phyloP scores from a whole-genome alignment of 2,797 vertebrate genomes.

The Pantherophis vulpinus region DNA sequence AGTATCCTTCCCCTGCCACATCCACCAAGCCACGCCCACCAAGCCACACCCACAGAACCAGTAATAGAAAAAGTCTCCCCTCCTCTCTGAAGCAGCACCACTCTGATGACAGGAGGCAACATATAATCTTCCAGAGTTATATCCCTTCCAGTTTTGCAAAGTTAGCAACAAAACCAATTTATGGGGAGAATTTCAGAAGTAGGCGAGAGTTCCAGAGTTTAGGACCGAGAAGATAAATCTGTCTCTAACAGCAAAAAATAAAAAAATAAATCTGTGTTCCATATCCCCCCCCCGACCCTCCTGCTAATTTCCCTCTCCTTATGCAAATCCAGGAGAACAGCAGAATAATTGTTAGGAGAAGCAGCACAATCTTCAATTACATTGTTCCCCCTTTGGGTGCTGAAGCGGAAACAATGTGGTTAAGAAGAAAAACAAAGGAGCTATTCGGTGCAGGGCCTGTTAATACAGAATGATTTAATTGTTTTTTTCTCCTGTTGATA shows the following conservation, averaged over 20 bases:
- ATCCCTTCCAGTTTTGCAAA: not conserved
- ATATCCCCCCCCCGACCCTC: fast-evolving
- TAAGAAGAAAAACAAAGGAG: not conserved
- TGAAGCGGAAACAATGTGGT: not conserved
- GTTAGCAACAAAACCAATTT: not conserved
- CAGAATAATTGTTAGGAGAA: not conserved
- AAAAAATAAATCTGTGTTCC: not conserved
- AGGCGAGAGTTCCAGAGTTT: not conserved
- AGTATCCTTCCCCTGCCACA: too few relatives aligned
- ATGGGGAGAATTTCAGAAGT: not conserved
- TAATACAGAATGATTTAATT: not conserved
- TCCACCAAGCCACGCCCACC: too few relatives aligned
- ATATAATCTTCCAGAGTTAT: not conserved
- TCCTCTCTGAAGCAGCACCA: not conserved
- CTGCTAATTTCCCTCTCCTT: not conserved
- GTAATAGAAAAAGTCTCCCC: not conserved
- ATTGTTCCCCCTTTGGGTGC: not conserved
- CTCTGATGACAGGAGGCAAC: not conserved
- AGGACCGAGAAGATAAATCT: not conserved
- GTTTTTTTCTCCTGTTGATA: not conserved
- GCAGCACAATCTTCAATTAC: not conserved
- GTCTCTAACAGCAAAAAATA: not conserved
- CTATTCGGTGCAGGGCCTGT: not conserved
- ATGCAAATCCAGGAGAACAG: not conserved
- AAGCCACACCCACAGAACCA: too few relatives aligned